Evolutionary conservation across 2,113 vertebrate species (phyloP), one percentile per base, ranked within the genome.

Genomic region (Pseudonaja textilis): DNA sequence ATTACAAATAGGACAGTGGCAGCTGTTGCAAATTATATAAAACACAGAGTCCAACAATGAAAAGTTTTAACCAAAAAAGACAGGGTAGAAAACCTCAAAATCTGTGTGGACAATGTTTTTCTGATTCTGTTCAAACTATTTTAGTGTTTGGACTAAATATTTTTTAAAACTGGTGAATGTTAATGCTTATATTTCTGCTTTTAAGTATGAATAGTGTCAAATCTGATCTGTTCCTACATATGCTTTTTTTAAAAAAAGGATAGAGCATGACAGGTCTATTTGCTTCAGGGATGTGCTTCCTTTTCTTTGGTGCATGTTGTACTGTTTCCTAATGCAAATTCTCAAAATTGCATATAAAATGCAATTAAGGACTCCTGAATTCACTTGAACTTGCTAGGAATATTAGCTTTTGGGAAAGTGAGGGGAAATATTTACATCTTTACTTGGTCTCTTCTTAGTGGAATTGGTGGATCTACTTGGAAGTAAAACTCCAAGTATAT

Each of bases 381-480:
- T 91, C 90, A 91, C 87, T 87, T 91, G 90, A 85, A 92, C 64
- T 88, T 39, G 57, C 56, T 92, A 26, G 23, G n/a, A 74, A 74
- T 26, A n/a, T 10, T 88, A 56, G 50, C 87, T 89, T 56, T 61
- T 39, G 10, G 14, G 64, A 29, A 69, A 69, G 1, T 14, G 25
- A 22, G 10, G 54, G 54, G 7, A 45, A 42, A 55, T 8, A 45
- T 1, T 22, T 47, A 14, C 8, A 74, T 56, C 5, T 74, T 52
- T 29, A 47, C 34, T 74, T 29, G 4, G 18, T 85, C 22, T 23
- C 69, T 29, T 59, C 1, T 39, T 10, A 54, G 14, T 64, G 9
- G 69, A 42, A 64, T n/a, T 47, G 29, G 87, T 87, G 29, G 56
- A 25, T 52, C 57, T 64, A 45, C 7, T 0, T 52, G 12, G 20